Base-by-base conservation (phyloP, 2,888 invertebrate species). In the Dermolepida albohirtum region DNA sequence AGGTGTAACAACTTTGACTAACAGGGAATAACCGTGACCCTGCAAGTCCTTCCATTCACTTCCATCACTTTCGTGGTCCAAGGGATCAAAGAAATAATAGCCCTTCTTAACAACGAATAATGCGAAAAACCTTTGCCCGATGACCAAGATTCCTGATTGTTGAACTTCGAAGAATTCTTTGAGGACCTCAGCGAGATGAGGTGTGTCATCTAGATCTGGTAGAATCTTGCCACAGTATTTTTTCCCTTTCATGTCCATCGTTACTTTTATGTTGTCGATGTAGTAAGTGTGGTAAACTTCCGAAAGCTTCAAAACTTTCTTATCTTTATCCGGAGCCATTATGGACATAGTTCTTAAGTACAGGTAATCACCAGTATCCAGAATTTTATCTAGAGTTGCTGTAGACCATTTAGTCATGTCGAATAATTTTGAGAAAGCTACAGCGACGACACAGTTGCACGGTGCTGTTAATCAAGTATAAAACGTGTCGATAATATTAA, bases 371-470 rank as follows among this genome's bases (percentile, higher is more conserved):
- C 88, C 88, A 54, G 85, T 81, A 8, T 86, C 83, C 1, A 88
- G 74, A 22, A 88, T 81, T 70, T 84, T 83, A 74, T 90, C 89
- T 1, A 90, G 74, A 2, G 87, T 83, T 68, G 84, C 84, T 77
- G 84, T 84, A 0, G 85, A 86, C 90, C 90, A 90, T 62, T 84
- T 84, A 64, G 85, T 84, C 54, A 87, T 87, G 69, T 86, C 85
- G 75, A 84, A 85, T 68, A 87, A 83, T 73, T 86, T 85, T 0
- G 87, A 85, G 71, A 87, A 82, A 40, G 86, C 85, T 71, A 87
- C 86, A 0, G 87, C 86, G 81, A 87, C 85, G 1, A 87, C 85
- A 68, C 86, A 87, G 83, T 87, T 87, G 1, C 86, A 84, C 22
- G 87, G 77, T 11, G 86, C 87, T 79, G 44, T 12, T 70, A 67